Evolutionary conservation across 2,113 vertebrate species (phyloP).

Genomic region (Cricetomys ansorgei): DNA sequence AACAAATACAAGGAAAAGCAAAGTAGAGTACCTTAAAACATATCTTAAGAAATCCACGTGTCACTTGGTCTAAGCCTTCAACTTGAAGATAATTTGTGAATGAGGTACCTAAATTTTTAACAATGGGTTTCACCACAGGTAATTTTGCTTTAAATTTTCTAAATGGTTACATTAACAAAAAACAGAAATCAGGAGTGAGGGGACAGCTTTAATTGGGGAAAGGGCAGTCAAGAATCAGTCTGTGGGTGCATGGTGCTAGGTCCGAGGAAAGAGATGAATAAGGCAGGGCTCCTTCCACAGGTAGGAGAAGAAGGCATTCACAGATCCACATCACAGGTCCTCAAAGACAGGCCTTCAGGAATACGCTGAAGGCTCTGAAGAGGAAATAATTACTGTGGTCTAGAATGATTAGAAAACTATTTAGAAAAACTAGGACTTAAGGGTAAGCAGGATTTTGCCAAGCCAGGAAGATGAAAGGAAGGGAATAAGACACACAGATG

Average conservation of each 20-base stretch:
- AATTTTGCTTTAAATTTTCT: background rate
- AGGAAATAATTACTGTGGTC: slow-evolving; percentile 29
- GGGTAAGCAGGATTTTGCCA: background rate
- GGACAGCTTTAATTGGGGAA: background rate
- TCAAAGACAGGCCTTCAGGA: background rate
- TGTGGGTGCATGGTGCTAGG: background rate
- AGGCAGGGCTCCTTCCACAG: background rate
- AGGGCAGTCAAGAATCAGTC: background rate
- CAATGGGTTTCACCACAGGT: background rate
- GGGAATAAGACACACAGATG: background rate
- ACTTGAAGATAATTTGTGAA: background rate
- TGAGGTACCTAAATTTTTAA: background rate
- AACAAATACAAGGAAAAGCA: background rate
- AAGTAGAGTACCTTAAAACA: fast-evolving
- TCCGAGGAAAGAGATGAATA: background rate
- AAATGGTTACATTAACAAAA: background rate
- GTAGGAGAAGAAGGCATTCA: background rate
- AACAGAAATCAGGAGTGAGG: background rate
- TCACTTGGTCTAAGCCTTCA: background rate
- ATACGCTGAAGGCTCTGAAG: background rate
- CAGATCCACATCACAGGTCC: background rate
- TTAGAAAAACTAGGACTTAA: slow-evolving; percentile 15
- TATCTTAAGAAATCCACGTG: background rate
- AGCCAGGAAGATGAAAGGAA: slow-evolving; percentile 42
- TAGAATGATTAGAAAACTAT: slow-evolving; percentile 45